These are phyloP conservation scores for Microplitis mediator DNA, from an alignment of 1,140 invertebrate genomes.

Conservation along the genomic window DNA sequence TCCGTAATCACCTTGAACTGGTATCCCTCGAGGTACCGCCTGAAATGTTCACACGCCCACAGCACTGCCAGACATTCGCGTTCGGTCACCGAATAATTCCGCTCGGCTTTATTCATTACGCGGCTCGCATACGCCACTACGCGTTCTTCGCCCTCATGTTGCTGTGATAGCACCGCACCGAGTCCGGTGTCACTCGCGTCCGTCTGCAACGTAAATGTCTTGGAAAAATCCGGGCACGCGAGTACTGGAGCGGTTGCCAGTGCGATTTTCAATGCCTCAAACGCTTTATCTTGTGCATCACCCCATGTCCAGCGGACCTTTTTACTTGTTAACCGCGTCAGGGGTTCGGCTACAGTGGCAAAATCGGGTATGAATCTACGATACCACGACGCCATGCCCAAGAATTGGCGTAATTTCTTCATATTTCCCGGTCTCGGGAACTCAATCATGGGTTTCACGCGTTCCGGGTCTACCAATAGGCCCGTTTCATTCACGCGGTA, in stretches of 20 bases:
- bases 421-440: conserved; percentile 14
- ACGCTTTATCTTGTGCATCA: conserved; percentile 19
- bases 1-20: conserved; percentile 56
- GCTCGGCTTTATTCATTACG: too few relatives aligned
- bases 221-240: too few relatives aligned
- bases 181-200: too few relatives aligned
- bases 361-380: conserved; percentile 48
- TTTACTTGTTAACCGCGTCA: conserved; percentile 44
- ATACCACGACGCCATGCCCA: conserved; percentile 15
- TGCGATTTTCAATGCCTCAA: conserved; percentile 25
- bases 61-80: conserved; percentile 61
- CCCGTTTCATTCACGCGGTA: conserved; percentile 20
- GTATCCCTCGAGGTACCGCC: conserved; percentile 50
- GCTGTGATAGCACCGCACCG: too few relatives aligned
- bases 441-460: conserved; percentile 30
- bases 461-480: background rate
- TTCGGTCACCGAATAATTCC: too few relatives aligned
- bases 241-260: conserved; percentile 26
- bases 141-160: too few relatives aligned
- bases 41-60: conserved; percentile 57
- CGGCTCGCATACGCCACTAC: too few relatives aligned
- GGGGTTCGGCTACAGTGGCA: conserved; percentile 39
- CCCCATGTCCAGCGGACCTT: conserved; percentile 40
- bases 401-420: background rate
- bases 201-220: too few relatives aligned